phyloP scores from a whole-genome alignment of 23 tunicate species.

The Corella eumyota region DNA sequence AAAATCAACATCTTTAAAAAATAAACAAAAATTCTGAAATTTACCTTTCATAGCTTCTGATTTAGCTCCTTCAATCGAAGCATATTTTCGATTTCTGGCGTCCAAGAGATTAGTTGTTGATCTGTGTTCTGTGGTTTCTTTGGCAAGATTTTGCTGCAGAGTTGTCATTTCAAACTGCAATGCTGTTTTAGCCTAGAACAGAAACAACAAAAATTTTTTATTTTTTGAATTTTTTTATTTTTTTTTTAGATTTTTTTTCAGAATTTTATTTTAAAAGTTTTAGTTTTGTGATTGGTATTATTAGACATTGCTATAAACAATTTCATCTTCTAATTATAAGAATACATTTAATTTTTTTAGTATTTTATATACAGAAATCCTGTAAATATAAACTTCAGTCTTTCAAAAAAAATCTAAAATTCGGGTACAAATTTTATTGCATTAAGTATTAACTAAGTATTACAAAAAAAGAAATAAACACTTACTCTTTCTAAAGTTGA shows the following conservation, averaged over 20 bases:
- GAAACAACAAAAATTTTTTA: background rate
- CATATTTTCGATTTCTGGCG: constrained; percentile 56
- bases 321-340: no score
- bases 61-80: constrained; percentile 77
- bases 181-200: constrained; percentile 60
- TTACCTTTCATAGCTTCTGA: constrained; percentile 89
- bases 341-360: no score
- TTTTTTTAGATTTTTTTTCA: background rate
- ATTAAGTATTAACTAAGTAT: no score
- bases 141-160: constrained; percentile 48
- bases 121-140: constrained; percentile 60
- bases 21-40: no score
- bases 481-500: constrained; percentile 83
- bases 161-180: constrained; percentile 85
- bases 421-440: no score
- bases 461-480: background rate
- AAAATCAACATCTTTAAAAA: no score
- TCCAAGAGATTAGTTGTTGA: constrained; percentile 35
- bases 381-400: no score
- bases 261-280: background rate
- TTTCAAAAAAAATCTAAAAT: no score
- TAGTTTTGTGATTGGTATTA: background rate
- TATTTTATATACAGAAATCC: no score
- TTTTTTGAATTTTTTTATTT: no score
- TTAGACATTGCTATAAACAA: no score